Evolutionary conservation across 2,113 vertebrate species (phyloP).

Genomic region (Tonatia bakeri): DNA sequence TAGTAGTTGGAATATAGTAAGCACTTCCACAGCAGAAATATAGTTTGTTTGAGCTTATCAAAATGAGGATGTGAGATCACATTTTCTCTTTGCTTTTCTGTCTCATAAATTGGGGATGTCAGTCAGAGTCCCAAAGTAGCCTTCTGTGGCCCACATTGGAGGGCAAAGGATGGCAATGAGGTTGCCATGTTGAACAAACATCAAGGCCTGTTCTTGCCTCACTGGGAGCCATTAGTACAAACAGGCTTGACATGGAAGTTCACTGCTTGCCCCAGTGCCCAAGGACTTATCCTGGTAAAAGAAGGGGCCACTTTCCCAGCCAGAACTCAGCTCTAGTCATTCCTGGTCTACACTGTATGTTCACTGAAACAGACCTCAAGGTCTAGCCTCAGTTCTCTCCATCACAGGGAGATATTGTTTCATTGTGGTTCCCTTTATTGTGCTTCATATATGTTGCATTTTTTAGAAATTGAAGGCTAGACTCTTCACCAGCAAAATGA

Average conservation of each 20-base stretch:
- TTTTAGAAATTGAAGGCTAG: neutral
- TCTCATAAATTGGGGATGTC: neutral
- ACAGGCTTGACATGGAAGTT: rapidly evolving
- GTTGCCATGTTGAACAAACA: too few species aligned
- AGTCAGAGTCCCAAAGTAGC: neutral
- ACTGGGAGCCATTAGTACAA: neutral
- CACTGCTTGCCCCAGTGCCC: too few species aligned
- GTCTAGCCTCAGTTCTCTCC: neutral
- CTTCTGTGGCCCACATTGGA: rapidly evolving
- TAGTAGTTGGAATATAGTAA: too few species aligned
- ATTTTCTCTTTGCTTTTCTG: neutral
- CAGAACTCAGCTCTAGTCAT: neutral
- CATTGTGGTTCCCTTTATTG: neutral
- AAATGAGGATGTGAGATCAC: neutral
- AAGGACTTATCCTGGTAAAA: too few species aligned
- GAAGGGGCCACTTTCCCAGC: neutral
- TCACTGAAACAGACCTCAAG: neutral
- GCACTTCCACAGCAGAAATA: neutral
- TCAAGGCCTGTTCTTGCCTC: neutral
- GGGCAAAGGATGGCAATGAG: too few species aligned
- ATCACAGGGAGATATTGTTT: neutral
- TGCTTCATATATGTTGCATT: neutral
- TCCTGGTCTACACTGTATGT: too few species aligned
- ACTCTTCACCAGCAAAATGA: neutral
- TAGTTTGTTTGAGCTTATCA: neutral